Evolutionary conservation across 2,113 vertebrate species (phyloP).

Genomic region (Elgaria multicarinata): DNA sequence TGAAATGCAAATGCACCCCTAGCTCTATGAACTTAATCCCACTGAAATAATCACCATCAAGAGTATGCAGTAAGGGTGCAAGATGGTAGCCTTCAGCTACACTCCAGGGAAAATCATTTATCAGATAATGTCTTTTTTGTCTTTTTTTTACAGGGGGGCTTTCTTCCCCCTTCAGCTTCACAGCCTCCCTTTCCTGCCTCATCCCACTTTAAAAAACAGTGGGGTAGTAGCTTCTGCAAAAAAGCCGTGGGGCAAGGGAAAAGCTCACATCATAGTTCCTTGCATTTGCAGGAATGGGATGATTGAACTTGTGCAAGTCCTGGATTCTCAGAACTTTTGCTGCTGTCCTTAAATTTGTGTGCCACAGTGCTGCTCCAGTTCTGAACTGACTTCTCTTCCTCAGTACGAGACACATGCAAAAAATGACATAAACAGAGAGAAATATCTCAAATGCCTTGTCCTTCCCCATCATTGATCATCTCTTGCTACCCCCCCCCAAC

Average conservation of each 20-base stretch:
- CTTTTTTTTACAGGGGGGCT: neutral
- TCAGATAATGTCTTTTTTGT: neutral
- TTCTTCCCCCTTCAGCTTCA: too few relatives aligned
- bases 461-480: neutral
- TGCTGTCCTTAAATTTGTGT: slow-evolving; percentile 70
- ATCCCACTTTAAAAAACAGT: neutral
- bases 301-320: neutral
- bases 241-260: neutral
- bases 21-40: neutral
- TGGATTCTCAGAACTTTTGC: neutral
- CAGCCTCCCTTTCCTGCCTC: neutral
- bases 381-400: slow-evolving; percentile 23
- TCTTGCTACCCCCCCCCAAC: neutral
- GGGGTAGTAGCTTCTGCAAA: neutral
- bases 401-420: neutral
- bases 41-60: neutral
- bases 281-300: neutral
- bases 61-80: neutral
- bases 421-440: neutral
- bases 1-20: neutral
- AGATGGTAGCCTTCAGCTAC: neutral
- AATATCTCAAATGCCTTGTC: too few relatives aligned
- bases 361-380: slow-evolving; percentile 81
- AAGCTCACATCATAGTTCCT: neutral
- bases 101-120: neutral